Base-by-base conservation (phyloP, 64 coral and sea anemone species). In the Platygyra sinensis region DNA sequence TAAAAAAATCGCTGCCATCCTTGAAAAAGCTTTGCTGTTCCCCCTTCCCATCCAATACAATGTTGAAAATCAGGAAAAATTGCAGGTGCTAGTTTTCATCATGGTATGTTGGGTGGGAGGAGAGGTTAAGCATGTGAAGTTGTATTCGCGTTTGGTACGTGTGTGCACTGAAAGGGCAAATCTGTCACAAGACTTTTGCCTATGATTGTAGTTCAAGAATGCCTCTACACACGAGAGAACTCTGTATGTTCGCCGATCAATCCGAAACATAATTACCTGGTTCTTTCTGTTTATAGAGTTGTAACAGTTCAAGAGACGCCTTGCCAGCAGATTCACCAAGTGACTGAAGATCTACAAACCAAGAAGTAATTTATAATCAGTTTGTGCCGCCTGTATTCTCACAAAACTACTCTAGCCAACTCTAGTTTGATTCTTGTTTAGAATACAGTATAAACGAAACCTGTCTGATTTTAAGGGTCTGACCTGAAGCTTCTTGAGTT, bases 401-500 rank as follows among this genome's bases (percentile, higher is more conserved):
- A 57, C 15, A 12, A 12, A 57, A 57, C 54, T 57, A 14, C 15
- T 16, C 11, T 22, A 9, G 20, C 9, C 4, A 69, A 24, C 24
- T 27, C n/a, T 24, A 11, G 1, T 69, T 25, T 69, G 5, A 25
- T 69, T 69, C 10, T n/a, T n/a, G 22, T 22, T 11, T 27, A 24
- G 4, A 27, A 69, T 69, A 27, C 33, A 36, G 33, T n/a, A n/a
- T n/a, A 10, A 69, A 69, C 9, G n/a, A 25, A 11, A 1, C 7
- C 22, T 10, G n/a, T 11, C n/a, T 69, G 22, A 27, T 27, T 4
- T 79, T 17, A 39, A 57, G 28, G 33, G 2, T 31, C 75, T 31
- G 31, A 95, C 93, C 93, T 95, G 86, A 20, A 16, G 93, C 89
- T 78, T 95, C 93, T 87, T 95, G 63, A n/a, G 76, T 86, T 4